Percentiles rank a stretch among this genome's conserved stretches.
phyloP scores from a whole-genome alignment of 2,888 invertebrate genomes.

The Lymantria dispar region DNA sequence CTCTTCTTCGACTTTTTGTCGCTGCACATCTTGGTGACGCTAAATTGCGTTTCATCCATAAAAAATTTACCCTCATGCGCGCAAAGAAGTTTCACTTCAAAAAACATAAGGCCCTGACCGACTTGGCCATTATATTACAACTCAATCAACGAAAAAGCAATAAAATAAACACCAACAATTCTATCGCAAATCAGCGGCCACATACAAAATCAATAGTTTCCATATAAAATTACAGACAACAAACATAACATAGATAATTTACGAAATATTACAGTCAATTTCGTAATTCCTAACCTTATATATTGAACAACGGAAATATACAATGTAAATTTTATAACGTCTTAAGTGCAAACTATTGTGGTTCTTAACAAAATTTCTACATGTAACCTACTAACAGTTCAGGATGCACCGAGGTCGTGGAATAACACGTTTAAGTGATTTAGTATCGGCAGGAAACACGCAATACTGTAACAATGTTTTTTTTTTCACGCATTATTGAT shows the following conservation, averaged over 20 bases:
- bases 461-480: conserved; percentile 20
- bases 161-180: too few relatives aligned
- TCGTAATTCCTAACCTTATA: conserved; percentile 8
- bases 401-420: conserved; percentile 30
- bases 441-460: conserved; percentile 25
- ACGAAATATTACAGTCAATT: conserved; percentile 5
- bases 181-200: too few relatives aligned
- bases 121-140: too few relatives aligned
- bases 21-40: too few relatives aligned
- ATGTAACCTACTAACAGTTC: conserved; percentile 21
- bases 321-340: conserved; percentile 7
- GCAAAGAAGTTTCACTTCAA: too few relatives aligned
- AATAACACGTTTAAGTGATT: conserved; percentile 21
- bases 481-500: conserved; percentile 18
- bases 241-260: not conserved
- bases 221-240: not conserved
- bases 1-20: too few relatives aligned
- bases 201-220: too few relatives aligned
- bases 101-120: too few relatives aligned
- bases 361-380: conserved; percentile 3
- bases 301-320: conserved; percentile 6
- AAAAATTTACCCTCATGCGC: too few relatives aligned
- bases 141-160: too few relatives aligned
- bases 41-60: too few relatives aligned
- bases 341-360: conserved; percentile 4